Base-by-base conservation (phyloP, 2,113 vertebrate genomes). In the Lamprologus tigripictilis region DNA sequence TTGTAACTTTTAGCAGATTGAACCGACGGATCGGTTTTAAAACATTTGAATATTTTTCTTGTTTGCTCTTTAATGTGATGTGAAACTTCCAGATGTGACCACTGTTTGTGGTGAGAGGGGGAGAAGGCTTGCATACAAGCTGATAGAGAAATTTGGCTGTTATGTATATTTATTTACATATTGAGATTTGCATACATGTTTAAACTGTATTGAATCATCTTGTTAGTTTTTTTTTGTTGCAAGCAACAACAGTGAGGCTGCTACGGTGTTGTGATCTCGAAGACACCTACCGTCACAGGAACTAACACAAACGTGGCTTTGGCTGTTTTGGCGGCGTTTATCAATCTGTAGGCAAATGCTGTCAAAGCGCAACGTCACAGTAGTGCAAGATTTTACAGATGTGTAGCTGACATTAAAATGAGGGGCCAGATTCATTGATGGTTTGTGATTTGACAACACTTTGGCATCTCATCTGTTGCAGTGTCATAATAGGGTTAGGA, bases 161-260 rank as follows among this genome's bases (percentile, higher is more conserved):
- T 93, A 95, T 95, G 94, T 92, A 96, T 88, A 96, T 96, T 96
- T 97, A 97, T 97, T 97, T 96, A 94, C 88, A 51, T 95, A 96
- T 19, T 76, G 23, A 76, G 23, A 76, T 76, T 76, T 76, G 71
- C 23, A 76, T 76, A 76, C 71, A 76, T 47, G 42, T 97, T 93
- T 90, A 86, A 82, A 94, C 90, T 63, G 90, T 94, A 76, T 91
- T 93, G 88, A 92, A 63, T 88, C 84, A 66, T 95, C 84, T 76
- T 78, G 57, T 82, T 86, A 9, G 8, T 4, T 63, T 7, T 17
- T 19, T 12, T 66, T 23, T 12, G 9, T 73, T 45, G 3, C 16
- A 17, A 76, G 71, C 14, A 17, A 19, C 14, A 19, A 78, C 42
- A 19, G 6, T 49, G 71, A 28, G 23, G 23, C 42, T 76, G 71